These are phyloP conservation scores for Micromesistius poutassou DNA, from an alignment of 2,797 vertebrate species.

Conservation along the genomic window DNA sequence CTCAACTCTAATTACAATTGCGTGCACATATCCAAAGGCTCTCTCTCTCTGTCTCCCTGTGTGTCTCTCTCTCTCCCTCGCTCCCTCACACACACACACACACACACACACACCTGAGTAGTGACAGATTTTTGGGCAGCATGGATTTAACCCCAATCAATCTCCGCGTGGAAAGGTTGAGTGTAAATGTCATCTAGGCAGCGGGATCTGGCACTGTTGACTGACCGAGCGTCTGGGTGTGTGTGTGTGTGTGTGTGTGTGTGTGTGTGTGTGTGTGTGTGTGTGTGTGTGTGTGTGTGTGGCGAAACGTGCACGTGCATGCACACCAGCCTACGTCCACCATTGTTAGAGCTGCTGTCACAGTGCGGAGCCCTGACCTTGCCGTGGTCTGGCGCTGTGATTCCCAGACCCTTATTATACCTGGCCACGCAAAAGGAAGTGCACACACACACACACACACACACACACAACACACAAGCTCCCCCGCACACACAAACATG, in stretches of 20 bases:
- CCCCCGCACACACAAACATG: constrained; percentile 19
- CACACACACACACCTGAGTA: constrained; percentile 33
- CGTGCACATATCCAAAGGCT: constrained; percentile 7
- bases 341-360: constrained; percentile 59
- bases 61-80: background rate
- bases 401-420: constrained; percentile 52
- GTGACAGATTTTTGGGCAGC: constrained; percentile 64
- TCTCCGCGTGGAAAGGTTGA: constrained; percentile 66
- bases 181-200: constrained; percentile 66
- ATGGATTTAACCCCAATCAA: constrained; percentile 45
- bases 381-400: constrained; percentile 48
- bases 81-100: constrained; percentile 9
- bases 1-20: background rate
- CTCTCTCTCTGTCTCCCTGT: background rate
- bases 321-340: constrained; percentile 22
- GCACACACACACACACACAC: background rate
- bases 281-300: constrained; percentile 9
- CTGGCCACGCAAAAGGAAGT: constrained; percentile 29
- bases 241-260: constrained; percentile 32
- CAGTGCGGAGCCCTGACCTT: constrained; percentile 63
- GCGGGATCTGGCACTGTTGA: constrained; percentile 66
- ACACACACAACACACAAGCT: background rate
- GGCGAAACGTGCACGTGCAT: background rate
- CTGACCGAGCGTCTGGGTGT: constrained; percentile 33
- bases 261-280: constrained; percentile 37